Base-by-base conservation (phyloP, 2,888 invertebrate genomes). In the Mythimna ferrago region DNA sequence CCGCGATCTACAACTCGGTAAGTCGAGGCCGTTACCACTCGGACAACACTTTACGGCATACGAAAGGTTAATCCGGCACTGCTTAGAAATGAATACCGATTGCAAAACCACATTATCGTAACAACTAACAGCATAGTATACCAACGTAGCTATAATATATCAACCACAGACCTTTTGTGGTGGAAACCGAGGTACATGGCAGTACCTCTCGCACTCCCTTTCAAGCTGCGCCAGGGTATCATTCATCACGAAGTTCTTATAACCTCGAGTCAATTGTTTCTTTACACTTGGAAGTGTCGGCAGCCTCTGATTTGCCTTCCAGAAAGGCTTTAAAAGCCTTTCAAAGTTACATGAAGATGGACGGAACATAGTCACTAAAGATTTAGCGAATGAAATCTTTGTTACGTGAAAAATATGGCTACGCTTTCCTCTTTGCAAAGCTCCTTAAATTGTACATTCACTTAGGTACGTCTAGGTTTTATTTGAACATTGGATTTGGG, bases 221-320 rank as follows among this genome's bases (percentile, higher is more conserved):
- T 96, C 95, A 3, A 96, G 73, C 66, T 91, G 88, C 1, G 89
- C 90, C 63, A 96, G 71, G 0, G 90, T 83, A 0, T 93, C 87
- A 0, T 93, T 93, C 86, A 90, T 92, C 26, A 94, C 95, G 69
- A 86, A 92, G 78, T 94, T 93, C 76, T 94, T 84, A 71, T 90
- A 92, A 2, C 81, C 79, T 4, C 89, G 90, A 21, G 70, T 83
- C 0, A 81, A 84, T 5, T 83, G 74, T 35, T 84, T 16, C 11
- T 48, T 58, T 26, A 26, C 65, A 4, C 3, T n/a, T 6, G 38
- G 54, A 19, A 41, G 21, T 48, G 21, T 41, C n/a, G 3, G 16
- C 53, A 35, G 41, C 58, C 9, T 1, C 80, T 38, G 16, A 75
- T 68, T 61, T 5, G 19, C 14, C 21, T 6, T n/a, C 26, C 21